Evolutionary conservation across 2,113 vertebrate genomes (phyloP).

Genomic region (Budorcas taxicolor): DNA sequence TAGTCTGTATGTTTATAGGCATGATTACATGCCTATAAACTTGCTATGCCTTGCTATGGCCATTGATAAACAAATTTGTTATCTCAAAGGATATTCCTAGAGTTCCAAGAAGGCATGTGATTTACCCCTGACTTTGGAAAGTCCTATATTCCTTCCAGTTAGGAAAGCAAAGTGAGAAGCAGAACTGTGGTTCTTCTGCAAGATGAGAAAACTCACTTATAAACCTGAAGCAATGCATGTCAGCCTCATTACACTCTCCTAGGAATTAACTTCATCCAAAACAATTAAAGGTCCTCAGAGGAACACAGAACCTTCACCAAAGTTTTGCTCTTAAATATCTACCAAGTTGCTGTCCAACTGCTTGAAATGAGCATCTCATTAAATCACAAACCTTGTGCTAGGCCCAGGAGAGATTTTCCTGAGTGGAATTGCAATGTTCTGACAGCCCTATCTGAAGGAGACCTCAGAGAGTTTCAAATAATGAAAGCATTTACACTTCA

Average conservation of each 20-base stretch:
- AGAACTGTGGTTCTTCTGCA: not conserved
- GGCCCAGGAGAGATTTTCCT: not conserved
- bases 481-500: constrained; percentile 51
- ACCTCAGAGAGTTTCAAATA: constrained; percentile 50
- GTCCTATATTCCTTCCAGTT: not conserved
- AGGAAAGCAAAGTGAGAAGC: not conserved
- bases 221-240: not conserved
- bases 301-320: not conserved
- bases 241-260: not conserved
- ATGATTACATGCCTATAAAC: not conserved
- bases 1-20: not conserved
- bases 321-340: not conserved
- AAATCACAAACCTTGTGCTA: not conserved
- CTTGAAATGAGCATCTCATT: not conserved
- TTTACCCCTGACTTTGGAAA: not conserved
- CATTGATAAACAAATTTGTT: not conserved
- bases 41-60: not conserved
- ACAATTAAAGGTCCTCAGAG: not conserved
- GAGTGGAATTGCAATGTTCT: constrained; percentile 9
- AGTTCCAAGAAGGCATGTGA: not conserved
- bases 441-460: not conserved
- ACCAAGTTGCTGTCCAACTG: not conserved
- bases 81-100: not conserved
- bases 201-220: constrained; percentile 1
- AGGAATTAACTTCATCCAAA: not conserved